Base-by-base conservation (phyloP, 1,140 invertebrate species). In the Drosophila punjabiensis region DNA sequence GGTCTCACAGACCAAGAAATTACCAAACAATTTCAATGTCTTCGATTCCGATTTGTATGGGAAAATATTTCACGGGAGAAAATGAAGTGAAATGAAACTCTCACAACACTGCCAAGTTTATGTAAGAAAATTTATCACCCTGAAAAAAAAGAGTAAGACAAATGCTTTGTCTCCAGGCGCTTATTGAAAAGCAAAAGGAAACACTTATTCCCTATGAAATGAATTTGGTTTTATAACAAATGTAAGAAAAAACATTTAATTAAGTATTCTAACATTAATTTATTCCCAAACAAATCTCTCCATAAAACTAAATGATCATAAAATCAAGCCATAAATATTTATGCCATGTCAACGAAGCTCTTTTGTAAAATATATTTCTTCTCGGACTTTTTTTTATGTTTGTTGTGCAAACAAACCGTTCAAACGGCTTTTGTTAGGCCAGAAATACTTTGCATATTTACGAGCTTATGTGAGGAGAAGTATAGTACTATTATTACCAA, bases 1-100 rank as follows among this genome's bases (percentile, higher is more conserved):
- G 39, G 65, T 47, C 50, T 59, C 30, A 32, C 20, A 35, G 37
- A 18, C 32, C 47, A 33, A 24, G 20, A 90, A 90, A 89, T 90
- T 86, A 82, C 82, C 79, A 86, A 89, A 86, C 86, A 77, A 89
- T 90, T 89, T 82, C 33, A 71, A 84, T 62, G 65, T 24, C 24
- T 53, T 62, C 37, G 65, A 79, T 69, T 81, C 75, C 79, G 75
- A 89, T 76, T 79, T 82, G 68, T 79, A 73, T 89, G 86, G 81
- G 85, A 90, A 88, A 90, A 90, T 82, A 62, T 81, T 63, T 76
- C 53, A 7, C n/a, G 56, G 32, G 10, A 65, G 59, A 55, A 70
- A 70, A 67, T 79, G 68, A 86, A 70, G 65, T 28, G 75, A 79
- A 87, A 81, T 59, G 73, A 65, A 83, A 55, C 56, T 62, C 58